These are phyloP conservation scores for Ammodytes marinus DNA, from an alignment of 2,113 vertebrate genomes.

Conservation along the genomic window DNA sequence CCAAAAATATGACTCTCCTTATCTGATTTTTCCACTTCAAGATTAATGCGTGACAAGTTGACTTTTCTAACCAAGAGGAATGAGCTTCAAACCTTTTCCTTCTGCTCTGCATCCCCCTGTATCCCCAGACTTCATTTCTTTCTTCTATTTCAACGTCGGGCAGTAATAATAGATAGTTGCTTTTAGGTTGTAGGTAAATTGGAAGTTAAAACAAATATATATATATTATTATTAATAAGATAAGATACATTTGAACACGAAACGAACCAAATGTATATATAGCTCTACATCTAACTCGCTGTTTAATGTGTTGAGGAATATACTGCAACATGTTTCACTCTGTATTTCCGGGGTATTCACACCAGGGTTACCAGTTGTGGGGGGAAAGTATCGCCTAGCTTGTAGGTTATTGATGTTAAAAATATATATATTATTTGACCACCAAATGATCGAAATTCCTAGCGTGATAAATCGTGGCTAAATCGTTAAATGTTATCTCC, in stretches of 20 bases:
- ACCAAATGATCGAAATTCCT: neutral
- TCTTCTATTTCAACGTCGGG: neutral
- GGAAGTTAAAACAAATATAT: too few relatives aligned
- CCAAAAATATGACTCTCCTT: conserved; percentile 57
- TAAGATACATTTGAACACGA: too few relatives aligned
- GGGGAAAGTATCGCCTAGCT: too few relatives aligned
- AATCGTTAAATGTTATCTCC: neutral
- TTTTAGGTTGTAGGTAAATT: neutral
- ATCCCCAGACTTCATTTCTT: neutral
- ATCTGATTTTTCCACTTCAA: conserved; percentile 61
- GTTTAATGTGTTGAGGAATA: neutral
- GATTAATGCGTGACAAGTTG: conserved; percentile 46
- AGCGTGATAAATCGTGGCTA: too few relatives aligned
- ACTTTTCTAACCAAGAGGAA: conserved; percentile 20
- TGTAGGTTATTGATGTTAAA: too few relatives aligned
- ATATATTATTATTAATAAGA: neutral
- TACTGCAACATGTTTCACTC: neutral
- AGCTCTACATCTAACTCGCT: neutral
- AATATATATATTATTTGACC: too few relatives aligned
- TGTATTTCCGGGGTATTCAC: neutral
- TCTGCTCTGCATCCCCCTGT: neutral
- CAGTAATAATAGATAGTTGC: neutral
- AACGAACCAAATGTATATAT: too few relatives aligned
- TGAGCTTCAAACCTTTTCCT: conserved; percentile 22
- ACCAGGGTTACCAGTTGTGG: neutral